Conservation (phyloP, 2,113 vertebrate species). For the Rhizomys pruinosus region DNA sequence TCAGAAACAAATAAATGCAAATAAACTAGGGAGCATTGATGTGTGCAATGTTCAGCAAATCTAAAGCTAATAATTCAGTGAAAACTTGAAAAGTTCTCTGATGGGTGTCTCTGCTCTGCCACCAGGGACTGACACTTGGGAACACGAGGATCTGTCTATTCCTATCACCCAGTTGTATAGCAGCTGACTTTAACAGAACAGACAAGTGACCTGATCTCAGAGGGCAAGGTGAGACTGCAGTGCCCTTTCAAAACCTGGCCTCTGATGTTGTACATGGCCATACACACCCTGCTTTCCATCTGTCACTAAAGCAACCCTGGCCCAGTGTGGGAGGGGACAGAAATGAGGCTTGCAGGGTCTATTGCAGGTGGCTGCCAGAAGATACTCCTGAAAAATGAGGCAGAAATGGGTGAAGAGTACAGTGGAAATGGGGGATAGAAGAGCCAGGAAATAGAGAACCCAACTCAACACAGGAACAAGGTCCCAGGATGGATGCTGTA, state of each 20-base stretch:
- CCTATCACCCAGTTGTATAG: not conserved
- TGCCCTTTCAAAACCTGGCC: accelerated
- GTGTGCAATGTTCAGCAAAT: not conserved
- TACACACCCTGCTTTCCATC: not conserved
- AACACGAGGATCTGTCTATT: not conserved
- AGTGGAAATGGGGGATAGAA: not conserved
- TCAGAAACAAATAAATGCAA: not conserved
- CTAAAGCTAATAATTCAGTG: not conserved
- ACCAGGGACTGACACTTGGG: not conserved
- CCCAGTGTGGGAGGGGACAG: not conserved
- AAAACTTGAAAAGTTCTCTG: not conserved
- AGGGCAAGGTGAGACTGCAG: accelerated
- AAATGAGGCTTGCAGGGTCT: not conserved
- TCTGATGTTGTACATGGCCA: not conserved
- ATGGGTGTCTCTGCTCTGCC: not conserved
- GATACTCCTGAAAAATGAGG: not conserved
- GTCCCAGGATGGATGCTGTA: not conserved
- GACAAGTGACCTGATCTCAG: not conserved
- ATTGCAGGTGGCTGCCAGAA: accelerated
- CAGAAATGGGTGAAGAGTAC: not conserved
- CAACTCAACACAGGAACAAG: not conserved
- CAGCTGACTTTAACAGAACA: not conserved
- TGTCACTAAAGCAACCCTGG: not conserved
- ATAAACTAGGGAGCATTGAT: not conserved
- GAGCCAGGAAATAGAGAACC: not conserved